Base-by-base conservation (phyloP, 1,140 invertebrate genomes). In the Drosophila suzukii region DNA sequence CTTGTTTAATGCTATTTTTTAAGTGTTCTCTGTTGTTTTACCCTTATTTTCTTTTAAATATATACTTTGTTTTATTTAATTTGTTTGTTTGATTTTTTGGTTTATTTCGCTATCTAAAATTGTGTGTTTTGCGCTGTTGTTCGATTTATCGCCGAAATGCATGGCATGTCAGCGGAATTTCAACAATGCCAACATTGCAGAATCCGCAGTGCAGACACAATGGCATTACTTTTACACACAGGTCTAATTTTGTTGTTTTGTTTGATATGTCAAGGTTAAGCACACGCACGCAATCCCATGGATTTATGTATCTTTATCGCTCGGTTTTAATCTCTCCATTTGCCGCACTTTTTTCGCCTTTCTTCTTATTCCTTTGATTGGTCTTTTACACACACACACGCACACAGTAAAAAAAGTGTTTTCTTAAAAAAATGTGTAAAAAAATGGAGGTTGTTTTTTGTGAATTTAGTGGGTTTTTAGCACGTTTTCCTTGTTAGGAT, bases 241-340 rank as follows among this genome's bases (percentile, higher is more conserved):
- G 27, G 13, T 46, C 41, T 47, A 20, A 8, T 49, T 68, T 72
- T 70, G 17, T 51, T 65, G 46, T 73, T 75, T 44, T 70, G 60
- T 62, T 73, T 81, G 71, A 76, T 84, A 70, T 91, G 78, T 89
- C 90, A 91, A 89, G 90, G 90, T 89, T 86, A 91, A 73, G 66
- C 70, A 54, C 77, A 74, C 66, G 51, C 17, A 62, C 76, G 44
- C 74, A 76, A 36, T 53, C 55, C 55, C 36, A 39, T 34, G n/a
- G 32, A 46, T 39, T 51, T 59, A 12, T 32, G 20, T 58, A 46
- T 59, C 51, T 58, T 70, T 47, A 71, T 53, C 39, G 17, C 12
- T 46, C 20, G 10, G 15, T 20, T 39, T 60, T 53, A 39, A 72
- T 50, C 53, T 57, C 20, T 72, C n/a, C 61, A 67, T 67, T 53